These are phyloP conservation scores for Argyra leucocephala DNA, from an alignment of 2,888 invertebrate genomes.

Conservation along the genomic window DNA sequence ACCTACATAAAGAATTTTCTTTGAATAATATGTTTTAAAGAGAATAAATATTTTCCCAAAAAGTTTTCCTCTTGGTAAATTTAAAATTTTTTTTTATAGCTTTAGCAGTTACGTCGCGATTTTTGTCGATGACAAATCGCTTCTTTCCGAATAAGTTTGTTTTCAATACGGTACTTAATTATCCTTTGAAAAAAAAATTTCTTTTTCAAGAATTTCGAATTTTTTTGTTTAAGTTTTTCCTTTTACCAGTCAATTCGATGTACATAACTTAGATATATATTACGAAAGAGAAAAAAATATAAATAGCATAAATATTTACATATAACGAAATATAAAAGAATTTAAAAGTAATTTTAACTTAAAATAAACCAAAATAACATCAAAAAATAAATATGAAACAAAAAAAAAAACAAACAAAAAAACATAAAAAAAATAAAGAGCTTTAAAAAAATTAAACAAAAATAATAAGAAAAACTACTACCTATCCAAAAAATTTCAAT, in stretches of 20 bases:
- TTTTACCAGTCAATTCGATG: neutral
- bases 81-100: neutral
- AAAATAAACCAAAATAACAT: no score
- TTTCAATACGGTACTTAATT: neutral
- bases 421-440: no score
- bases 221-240: neutral
- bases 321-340: neutral
- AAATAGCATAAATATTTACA: neutral
- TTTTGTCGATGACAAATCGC: neutral
- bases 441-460: no score
- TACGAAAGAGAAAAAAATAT: neutral
- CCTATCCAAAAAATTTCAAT: no score
- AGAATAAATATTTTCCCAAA: no score
- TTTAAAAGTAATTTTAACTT: neutral
- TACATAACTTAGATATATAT: neutral
- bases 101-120: conserved; percentile 3
- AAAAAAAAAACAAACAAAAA: no score
- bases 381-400: no score
- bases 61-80: no score
- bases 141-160: neutral
- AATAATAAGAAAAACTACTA: no score
- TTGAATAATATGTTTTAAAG: no score
- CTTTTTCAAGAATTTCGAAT: neutral
- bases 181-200: neutral
- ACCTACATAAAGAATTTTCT: no score